Conservation (phyloP, 92 coral and sea anemone species). For the Zoanthus sociatus region DNA sequence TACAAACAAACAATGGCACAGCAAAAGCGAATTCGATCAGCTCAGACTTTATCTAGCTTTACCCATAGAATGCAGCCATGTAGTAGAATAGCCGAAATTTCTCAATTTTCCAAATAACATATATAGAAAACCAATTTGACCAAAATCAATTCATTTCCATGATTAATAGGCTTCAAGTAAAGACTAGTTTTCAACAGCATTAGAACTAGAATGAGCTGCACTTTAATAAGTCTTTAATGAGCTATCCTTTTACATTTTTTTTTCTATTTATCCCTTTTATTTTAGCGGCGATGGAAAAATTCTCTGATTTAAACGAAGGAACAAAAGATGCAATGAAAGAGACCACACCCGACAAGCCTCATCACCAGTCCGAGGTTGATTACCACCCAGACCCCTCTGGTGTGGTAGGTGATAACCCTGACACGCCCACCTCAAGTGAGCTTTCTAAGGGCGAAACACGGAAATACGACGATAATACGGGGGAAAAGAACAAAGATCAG, state of each 20-base stretch:
- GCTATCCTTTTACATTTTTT: neutral
- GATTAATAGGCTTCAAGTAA: no score
- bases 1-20: no score
- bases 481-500: neutral
- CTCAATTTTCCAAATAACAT: no score
- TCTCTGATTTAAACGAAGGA: constrained; percentile 54
- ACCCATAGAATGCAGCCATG: no score
- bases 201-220: no score
- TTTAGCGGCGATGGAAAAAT: constrained; percentile 72
- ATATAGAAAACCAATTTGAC: no score
- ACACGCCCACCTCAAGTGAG: neutral
- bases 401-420: constrained; percentile 5
- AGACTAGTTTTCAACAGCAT: no score
- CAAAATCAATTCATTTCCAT: no score
- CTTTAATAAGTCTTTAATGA: no score
- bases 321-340: constrained; percentile 41
- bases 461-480: neutral
- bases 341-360: neutral
- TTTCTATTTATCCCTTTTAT: neutral
- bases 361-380: neutral
- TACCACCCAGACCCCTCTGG: neutral
- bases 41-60: no score
- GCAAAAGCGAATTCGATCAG: no score
- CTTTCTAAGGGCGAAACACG: neutral
- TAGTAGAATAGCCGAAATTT: no score